Evolutionary conservation across 2,797 vertebrate species (phyloP), one percentile per base, ranked within the genome.

Genomic region (Manis crassicaudata): DNA sequence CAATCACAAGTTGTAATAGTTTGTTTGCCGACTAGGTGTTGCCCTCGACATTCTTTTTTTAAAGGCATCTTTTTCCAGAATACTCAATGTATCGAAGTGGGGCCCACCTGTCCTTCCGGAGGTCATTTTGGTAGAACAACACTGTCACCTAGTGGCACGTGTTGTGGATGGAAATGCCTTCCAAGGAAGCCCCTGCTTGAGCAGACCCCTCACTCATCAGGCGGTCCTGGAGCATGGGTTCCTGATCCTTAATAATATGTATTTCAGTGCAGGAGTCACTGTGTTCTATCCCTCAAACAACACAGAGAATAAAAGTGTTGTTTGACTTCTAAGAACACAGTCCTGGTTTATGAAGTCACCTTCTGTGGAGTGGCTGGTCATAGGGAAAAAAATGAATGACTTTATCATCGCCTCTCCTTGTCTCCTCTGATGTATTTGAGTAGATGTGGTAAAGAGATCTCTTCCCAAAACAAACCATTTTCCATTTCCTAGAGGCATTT

Each of bases 131-230:
- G 23, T 97, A 96, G 96, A 97, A 96, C 91, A 96, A 97, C 93
- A 96, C 93, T 98, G 97, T 95, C 98, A 97, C 68, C 96, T 97
- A 97, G 97, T 98, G 98, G 98, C 93, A 95, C 16, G 32, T 88
- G 79, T 56, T 90, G 29, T 75, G 60, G 93, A 72, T 81, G 62
- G 77, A 90, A 65, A 17, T 21, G 8, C 73, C 54, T 88, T 75
- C 82, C 63, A 8, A 6, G 20, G 35, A 60, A 46, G 52, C 27
- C 58, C 8, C 5, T 1, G 29, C 7, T 27, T 12, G 62, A 18
- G 25, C 21, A 32, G 21, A 17, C 40, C 10, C 52, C 29, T 40
- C 11, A n/a, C 18, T 52, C 20, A 9, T 23, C 11, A 3, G 1
- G 17, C 4, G 70, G 76, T 27, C 18, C 32, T 43, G 20, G 72